phyloP scores from a whole-genome alignment of 2,888 invertebrate genomes.

The Acrobasis suavella region DNA sequence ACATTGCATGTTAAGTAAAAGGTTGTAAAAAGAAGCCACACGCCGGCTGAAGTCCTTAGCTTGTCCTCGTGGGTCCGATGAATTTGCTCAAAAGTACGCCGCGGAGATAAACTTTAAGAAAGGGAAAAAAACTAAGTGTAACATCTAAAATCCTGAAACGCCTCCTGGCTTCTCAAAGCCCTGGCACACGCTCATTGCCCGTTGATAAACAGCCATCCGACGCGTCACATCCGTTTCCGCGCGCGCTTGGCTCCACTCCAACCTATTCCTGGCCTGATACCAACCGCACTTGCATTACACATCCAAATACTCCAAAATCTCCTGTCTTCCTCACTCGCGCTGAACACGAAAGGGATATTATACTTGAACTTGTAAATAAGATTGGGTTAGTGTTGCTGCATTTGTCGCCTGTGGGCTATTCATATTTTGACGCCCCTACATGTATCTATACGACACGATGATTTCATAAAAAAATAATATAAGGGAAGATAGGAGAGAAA shows the following conservation, averaged over 20 bases:
- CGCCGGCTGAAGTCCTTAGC: no score
- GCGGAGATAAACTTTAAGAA: no score
- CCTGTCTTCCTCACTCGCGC: neutral
- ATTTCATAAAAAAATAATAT: no score
- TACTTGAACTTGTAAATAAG: neutral
- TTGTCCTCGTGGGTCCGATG: no score
- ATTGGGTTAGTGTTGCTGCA: slow-evolving; percentile 1
- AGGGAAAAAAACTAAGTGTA: no score
- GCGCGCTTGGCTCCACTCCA: slow-evolving; percentile 54
- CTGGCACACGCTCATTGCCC: slow-evolving; percentile 19
- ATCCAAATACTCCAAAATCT: slow-evolving; percentile 4
- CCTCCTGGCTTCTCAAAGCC: neutral
- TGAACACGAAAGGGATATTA: neutral
- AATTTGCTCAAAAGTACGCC: no score
- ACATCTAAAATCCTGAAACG: neutral
- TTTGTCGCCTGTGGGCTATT: no score
- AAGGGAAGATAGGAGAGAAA: no score
- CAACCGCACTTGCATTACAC: slow-evolving; percentile 17
- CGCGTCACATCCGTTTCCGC: slow-evolving; percentile 63
- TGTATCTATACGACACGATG: no score
- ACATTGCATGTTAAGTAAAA: no score
- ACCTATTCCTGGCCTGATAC: slow-evolving; percentile 50
- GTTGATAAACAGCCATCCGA: slow-evolving; percentile 33
- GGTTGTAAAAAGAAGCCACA: no score
- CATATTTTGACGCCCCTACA: no score